Base-by-base conservation (phyloP, 2,888 invertebrate genomes). In the Meandrusa payeni region DNA sequence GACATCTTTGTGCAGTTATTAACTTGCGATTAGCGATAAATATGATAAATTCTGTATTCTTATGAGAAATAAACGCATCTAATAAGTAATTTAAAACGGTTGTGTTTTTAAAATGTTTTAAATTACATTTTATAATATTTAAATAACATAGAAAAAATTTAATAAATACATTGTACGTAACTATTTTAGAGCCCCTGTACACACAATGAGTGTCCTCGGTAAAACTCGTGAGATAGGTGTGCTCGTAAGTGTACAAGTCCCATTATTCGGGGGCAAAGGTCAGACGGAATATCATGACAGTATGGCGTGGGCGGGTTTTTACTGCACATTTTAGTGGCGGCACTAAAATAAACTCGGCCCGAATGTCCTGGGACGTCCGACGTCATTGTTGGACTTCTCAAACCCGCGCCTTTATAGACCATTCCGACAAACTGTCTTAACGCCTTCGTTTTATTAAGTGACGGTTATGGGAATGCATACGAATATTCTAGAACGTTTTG, bases 271-370 rank as follows among this genome's bases (percentile, higher is more conserved):
- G 82, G 81, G 75, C 77, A 78, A 63, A 76, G 86, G 83, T 83
- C 83, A 72, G 62, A 50, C 45, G 61, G 64, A 69, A 77, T 77
- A 70, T 71, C 69, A 72, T 68, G n/a, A 12, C 53, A 68, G 70
- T 66, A 76, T 73, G 75, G 77, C 62, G 83, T 85, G 76, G 86
- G 86, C 69, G 85, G 76, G 69, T 73, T 81, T 75, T 82, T 83
- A 83, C 75, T 76, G 73, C 74, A 62, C 69, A 70, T 70, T 80
- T 81, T 74, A 80, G 73, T 72, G 71, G 69, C 58, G 61, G 68
- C 75, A 76, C 72, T 79, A 75, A 80, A 78, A 81, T 83, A 79
- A 82, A 82, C 70, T 75, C 60, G 51, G 63, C 58, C 68, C 57
- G 56, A 76, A 75, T 72, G 79, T 73, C 73, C 74, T 73, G 75